A percentile compares a stretch with the other conserved stretches of the same genome.
These are phyloP conservation scores for Barnardius zonarius DNA, from an alignment of 2,113 vertebrate species.

Conservation along the genomic window DNA sequence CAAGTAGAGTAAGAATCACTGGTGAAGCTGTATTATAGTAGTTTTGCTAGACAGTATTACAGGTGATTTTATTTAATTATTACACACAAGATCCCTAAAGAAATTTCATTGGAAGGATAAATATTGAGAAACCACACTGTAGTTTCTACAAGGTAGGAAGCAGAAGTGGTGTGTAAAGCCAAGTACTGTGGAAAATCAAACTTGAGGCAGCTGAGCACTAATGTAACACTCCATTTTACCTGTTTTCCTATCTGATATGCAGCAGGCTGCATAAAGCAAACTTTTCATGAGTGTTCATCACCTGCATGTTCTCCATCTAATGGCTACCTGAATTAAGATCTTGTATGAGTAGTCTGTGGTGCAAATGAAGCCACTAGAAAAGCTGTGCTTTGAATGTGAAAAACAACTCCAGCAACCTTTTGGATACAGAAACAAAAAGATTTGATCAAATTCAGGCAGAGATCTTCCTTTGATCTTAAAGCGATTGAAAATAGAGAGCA, in stretches of 20 bases:
- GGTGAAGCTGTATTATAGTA: neutral
- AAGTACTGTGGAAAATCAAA: neutral
- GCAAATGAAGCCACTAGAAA: neutral
- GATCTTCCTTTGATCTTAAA: neutral
- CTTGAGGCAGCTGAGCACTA: neutral
- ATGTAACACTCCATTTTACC: neutral
- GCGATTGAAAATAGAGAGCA: neutral
- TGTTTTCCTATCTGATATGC: neutral
- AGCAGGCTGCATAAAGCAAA: neutral
- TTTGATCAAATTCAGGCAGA: neutral
- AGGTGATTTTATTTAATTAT: neutral
- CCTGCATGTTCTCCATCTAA: neutral
- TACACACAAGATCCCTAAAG: neutral
- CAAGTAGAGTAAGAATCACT: neutral
- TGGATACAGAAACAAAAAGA: neutral
- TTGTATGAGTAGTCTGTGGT: neutral
- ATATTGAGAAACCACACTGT: neutral
- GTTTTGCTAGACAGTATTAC: neutral
- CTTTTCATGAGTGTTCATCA: neutral
- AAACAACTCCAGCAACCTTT: neutral
- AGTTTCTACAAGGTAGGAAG: neutral
- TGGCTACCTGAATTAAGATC: neutral
- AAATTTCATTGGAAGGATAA: neutral
- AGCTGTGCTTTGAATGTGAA: neutral
- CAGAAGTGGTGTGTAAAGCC: neutral